Base-by-base conservation (phyloP, 2,797 vertebrate species). In the Periophthalmus magnuspinnatus region DNA sequence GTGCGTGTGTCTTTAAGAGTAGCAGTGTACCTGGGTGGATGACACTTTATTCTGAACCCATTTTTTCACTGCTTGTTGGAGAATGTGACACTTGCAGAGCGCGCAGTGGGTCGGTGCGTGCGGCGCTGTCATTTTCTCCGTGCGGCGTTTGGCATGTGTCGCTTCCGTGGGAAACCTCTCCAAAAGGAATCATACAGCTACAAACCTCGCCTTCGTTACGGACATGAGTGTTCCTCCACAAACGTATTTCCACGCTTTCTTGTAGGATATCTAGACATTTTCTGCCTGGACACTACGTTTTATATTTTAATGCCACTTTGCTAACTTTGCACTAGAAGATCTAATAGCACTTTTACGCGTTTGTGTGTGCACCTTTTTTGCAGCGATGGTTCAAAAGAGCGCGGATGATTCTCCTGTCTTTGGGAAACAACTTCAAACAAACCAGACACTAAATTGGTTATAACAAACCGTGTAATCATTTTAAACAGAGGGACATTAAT, bases 141-240 rank as follows among this genome's bases (percentile, higher is more conserved):
- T 56, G 47, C 69, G 65, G 72, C 59, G 74, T 70, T 59, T 74
- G 76, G 82, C 81, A 78, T 84, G 69, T 68, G 81, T 78, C 71
- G 78, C 83, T 82, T 84, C 82, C 81, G 84, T 82, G 77, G 88
- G 83, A 90, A 84, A 82, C 86, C 87, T 84, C 83, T 84, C 77
- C 85, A 84, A 67, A 58, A 84, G 86, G 83, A 89, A 72, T 66
- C 81, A 72, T 36, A 69, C 81, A 69, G 74, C 75, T 41, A 60
- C 66, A 50, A n/a, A 61, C 72, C 83, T 88, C 78, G 76, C 71
- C 55, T 56, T 78, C 67, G 83, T 87, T 32, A 84, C 90, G 88
- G 89, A 90, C 90, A 89, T 89, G 85, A 88, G 86, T 87, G 90
- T 90, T 88, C 75, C 88, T 89, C 79, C 78, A 71, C 59, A 70